These are phyloP conservation scores for Gymnobelideus leadbeateri DNA, from an alignment of 2,113 vertebrate genomes.

Conservation along the genomic window DNA sequence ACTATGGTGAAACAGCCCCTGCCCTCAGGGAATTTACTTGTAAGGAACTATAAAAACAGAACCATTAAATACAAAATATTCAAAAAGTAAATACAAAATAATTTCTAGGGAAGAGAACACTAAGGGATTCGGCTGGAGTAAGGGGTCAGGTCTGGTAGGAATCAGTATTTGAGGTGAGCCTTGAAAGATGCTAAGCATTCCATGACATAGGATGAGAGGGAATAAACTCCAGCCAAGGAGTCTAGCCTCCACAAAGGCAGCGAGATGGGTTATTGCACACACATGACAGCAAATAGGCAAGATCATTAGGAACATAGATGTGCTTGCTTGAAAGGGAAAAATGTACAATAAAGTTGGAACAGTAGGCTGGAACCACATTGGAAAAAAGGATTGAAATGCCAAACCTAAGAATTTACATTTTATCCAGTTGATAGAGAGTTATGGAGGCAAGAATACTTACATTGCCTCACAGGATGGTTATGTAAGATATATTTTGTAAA, in stretches of 20 bases:
- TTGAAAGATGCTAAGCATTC: background rate
- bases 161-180: background rate
- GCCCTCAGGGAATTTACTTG: background rate
- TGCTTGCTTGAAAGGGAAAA: background rate
- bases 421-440: background rate
- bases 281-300: background rate
- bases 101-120: background rate
- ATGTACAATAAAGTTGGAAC: background rate
- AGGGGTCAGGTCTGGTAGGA: background rate
- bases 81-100: background rate
- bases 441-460: background rate
- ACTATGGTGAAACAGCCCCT: background rate
- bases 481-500: background rate
- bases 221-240: background rate
- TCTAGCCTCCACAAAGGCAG: background rate
- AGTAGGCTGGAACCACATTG: background rate
- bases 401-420: background rate
- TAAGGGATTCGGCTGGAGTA: background rate
- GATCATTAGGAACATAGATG: too few species aligned
- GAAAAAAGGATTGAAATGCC: background rate
- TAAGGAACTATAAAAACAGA: background rate
- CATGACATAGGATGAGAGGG: background rate
- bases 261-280: background rate
- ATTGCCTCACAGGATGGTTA: background rate
- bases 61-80: background rate